phyloP scores from a whole-genome alignment of 1,140 invertebrate species.

The Parapsyche elsis region DNA sequence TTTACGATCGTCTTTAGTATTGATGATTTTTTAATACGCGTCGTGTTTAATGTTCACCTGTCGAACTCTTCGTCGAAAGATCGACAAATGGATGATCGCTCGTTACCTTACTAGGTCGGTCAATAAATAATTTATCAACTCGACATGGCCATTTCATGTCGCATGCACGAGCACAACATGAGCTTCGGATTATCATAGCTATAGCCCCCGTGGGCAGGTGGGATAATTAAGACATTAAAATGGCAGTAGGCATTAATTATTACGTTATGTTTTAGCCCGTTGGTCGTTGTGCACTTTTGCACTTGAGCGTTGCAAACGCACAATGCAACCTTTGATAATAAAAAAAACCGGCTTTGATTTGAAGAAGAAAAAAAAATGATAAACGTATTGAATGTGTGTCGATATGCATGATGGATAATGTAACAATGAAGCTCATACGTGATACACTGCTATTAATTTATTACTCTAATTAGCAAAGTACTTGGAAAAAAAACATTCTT shows the following conservation, averaged over 20 bases:
- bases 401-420: conserved; percentile 12
- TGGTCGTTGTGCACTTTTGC: too few relatives aligned
- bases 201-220: neutral
- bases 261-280: too few relatives aligned
- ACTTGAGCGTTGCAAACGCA: neutral
- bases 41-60: neutral
- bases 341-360: neutral
- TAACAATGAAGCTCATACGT: conserved; percentile 17
- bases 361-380: neutral
- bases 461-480: conserved; percentile 14
- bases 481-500: too few relatives aligned
- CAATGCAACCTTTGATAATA: neutral
- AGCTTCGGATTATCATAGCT: neutral
- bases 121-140: neutral
- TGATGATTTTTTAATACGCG: conserved; percentile 11
- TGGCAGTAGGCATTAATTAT: neutral
- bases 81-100: neutral
- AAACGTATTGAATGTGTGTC: conserved; percentile 14
- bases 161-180: conserved; percentile 7
- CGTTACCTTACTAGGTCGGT: neutral
- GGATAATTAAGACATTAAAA: conserved; percentile 48
- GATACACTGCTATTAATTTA: conserved; percentile 8
- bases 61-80: neutral
- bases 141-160: conserved; percentile 5
- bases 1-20: neutral